Evolutionary conservation across 64 coral and sea anemone genomes (phyloP).

Genomic region (Stichodactyla mertensii): DNA sequence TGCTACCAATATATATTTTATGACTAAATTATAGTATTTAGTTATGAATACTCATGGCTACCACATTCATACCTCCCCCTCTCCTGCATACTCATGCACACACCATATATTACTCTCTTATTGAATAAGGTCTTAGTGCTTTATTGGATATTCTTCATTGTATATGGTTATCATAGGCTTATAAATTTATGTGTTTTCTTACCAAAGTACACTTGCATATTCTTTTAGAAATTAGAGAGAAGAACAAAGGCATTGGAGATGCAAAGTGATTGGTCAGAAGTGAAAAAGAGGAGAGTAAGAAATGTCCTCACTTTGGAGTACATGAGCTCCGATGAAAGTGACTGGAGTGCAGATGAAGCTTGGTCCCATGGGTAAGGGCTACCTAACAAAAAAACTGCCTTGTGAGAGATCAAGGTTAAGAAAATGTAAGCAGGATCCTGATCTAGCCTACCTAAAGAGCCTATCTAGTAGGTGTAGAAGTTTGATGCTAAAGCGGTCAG

Average conservation of each 20-base stretch:
- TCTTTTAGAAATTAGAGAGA: slow-evolving; percentile 8
- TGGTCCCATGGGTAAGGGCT: background rate
- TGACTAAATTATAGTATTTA: too few relatives aligned
- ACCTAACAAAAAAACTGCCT: slow-evolving; percentile 4
- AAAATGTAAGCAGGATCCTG: background rate
- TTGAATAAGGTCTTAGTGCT: background rate
- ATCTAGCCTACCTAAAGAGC: background rate
- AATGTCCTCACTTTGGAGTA: background rate
- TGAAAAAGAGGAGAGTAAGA: background rate
- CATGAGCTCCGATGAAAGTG: slow-evolving; percentile 14
- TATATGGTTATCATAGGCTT: background rate
- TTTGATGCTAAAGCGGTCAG: background rate
- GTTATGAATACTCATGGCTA: too few relatives aligned
- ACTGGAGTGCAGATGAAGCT: background rate
- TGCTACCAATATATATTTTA: too few relatives aligned
- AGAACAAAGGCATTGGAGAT: background rate
- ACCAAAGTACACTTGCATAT: background rate
- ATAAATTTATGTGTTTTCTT: background rate
- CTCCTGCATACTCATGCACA: background rate
- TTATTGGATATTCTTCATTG: background rate
- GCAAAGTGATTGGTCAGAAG: background rate
- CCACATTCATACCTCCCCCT: too few relatives aligned
- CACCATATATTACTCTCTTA: background rate
- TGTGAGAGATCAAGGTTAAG: background rate
- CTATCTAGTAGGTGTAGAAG: background rate